phyloP scores from a whole-genome alignment of 2,113 vertebrate species.

The Actenoides hombroni region DNA sequence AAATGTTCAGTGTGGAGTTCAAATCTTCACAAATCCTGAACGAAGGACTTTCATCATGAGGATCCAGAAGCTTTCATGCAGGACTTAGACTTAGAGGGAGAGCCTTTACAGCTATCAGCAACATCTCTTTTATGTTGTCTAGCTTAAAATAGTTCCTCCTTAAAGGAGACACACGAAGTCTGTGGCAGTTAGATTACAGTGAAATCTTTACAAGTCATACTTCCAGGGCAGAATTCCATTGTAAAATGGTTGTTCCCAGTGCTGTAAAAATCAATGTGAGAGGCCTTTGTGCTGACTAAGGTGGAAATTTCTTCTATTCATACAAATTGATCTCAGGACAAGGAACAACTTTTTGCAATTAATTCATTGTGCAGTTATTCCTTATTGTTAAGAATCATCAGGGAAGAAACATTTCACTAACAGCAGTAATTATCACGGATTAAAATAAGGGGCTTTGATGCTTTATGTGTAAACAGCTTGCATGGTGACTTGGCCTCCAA shows the following conservation, averaged over 20 bases:
- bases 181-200: not conserved
- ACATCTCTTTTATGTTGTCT: not conserved
- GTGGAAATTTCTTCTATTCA: constrained; percentile 2
- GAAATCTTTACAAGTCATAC: not conserved
- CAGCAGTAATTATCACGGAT: not conserved
- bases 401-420: not conserved
- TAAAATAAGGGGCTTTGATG: not conserved
- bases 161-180: not conserved
- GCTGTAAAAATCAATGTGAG: not conserved
- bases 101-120: not conserved
- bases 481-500: not conserved
- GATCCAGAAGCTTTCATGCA: not conserved
- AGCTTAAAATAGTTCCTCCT: not conserved
- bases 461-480: not conserved
- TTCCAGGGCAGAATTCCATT: constrained; percentile 16
- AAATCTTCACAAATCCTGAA: not conserved
- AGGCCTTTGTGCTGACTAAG: constrained; percentile 19
- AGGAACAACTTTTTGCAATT: not conserved
- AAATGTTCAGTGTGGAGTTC: not conserved
- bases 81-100: not conserved
- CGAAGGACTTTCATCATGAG: not conserved
- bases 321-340: constrained; percentile 5
- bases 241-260: constrained; percentile 12
- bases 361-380: not conserved
- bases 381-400: not conserved